A percentile compares a stretch with the other conserved stretches of the same genome.
These are phyloP conservation scores for Drosophila malerkotliana DNA, from an alignment of 1,140 invertebrate species.

Conservation along the genomic window DNA sequence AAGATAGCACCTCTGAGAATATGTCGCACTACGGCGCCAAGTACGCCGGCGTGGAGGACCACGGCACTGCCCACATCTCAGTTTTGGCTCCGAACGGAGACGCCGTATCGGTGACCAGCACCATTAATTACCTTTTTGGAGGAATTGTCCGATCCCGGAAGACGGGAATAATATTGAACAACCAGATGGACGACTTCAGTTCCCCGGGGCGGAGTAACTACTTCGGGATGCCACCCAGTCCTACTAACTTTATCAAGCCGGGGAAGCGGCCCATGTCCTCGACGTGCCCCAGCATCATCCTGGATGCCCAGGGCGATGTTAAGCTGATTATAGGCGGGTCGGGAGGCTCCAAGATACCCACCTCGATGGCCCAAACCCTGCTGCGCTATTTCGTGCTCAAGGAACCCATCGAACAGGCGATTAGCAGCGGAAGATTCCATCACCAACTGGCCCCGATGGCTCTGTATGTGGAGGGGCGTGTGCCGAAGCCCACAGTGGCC, in stretches of 20 bases:
- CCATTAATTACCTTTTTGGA: conserved; percentile 94
- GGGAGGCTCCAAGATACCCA: conserved; percentile 96
- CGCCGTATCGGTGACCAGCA: conserved; percentile 96
- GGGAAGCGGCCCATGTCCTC: conserved; percentile 96
- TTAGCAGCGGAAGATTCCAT: conserved; percentile 93
- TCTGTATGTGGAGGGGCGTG: conserved; percentile 84
- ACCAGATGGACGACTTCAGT: conserved; percentile 98
- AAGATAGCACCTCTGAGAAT: conserved; percentile 88
- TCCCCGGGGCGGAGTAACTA: conserved; percentile 90
- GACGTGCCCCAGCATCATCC: conserved; percentile 94
- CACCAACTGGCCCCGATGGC: conserved; percentile 96
- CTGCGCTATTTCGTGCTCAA: conserved; percentile 90
- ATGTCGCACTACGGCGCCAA: conserved; percentile 89
- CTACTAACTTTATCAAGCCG: conserved; percentile 92
- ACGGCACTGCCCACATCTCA: conserved; percentile 96
- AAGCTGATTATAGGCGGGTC: conserved; percentile 94
- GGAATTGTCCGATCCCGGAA: conserved; percentile 89
- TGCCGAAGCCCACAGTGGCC: conserved; percentile 69
- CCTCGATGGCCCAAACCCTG: conserved; percentile 89
- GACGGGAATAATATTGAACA: conserved; percentile 97
- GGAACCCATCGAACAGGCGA: conserved; percentile 90
- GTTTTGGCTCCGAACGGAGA: conserved; percentile 94
- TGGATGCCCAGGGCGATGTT: conserved; percentile 89
- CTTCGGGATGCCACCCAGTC: conserved; percentile 91
- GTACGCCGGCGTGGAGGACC: conserved; percentile 86